phyloP scores from a whole-genome alignment of 2,888 invertebrate species.

The Tipula confusa region DNA sequence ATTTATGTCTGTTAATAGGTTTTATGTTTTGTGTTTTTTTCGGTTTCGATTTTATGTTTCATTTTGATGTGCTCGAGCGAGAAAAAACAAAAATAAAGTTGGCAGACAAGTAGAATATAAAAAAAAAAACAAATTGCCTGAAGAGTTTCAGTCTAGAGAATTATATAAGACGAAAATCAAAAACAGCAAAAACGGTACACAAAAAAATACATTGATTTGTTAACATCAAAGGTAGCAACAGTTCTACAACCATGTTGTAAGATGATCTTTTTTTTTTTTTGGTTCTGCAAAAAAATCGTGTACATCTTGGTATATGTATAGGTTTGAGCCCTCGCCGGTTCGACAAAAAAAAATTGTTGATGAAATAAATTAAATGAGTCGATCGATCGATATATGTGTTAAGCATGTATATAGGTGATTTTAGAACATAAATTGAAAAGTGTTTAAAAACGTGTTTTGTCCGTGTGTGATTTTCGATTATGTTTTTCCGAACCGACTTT shows the following conservation, averaged over 20 bases:
- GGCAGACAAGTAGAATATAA: not conserved
- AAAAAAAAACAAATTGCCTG: not conserved
- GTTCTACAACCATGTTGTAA: not conserved
- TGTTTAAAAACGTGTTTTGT: not conserved
- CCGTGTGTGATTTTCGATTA: not conserved
- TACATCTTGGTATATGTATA: not conserved
- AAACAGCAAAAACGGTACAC: not conserved
- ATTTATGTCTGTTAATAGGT: not conserved
- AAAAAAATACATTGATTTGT: not conserved
- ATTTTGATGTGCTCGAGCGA: not conserved
- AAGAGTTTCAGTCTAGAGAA: not conserved
- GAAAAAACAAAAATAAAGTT: not conserved
- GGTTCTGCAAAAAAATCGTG: not conserved
- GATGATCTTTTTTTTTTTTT: not conserved
- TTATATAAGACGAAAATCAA: not conserved
- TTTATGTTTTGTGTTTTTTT: too few relatives aligned
- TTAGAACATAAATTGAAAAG: not conserved
- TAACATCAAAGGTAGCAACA: not conserved
- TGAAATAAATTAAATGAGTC: not conserved
- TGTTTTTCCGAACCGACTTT: not conserved
- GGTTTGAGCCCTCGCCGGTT: not conserved
- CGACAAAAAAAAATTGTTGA: not conserved
- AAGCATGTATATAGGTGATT: not conserved
- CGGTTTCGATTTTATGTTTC: not conserved
- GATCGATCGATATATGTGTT: not conserved